A percentile compares a stretch with the other conserved stretches of the same genome.
Evolutionary conservation across 2,797 vertebrate genomes (phyloP).

Genomic region (Alcedo atthis): DNA sequence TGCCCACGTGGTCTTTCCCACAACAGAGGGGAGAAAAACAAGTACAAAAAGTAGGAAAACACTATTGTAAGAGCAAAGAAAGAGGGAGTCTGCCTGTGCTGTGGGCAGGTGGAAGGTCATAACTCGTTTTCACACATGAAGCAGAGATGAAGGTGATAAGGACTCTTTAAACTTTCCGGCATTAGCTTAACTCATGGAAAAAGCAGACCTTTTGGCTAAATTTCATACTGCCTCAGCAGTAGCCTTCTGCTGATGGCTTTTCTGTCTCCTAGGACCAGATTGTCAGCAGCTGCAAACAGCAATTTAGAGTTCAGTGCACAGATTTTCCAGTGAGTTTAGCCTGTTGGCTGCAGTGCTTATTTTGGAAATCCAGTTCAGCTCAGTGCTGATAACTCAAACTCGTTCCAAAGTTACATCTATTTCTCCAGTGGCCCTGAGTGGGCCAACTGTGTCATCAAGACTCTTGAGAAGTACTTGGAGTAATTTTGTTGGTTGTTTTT

Average conservation of each 20-base stretch:
- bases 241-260: conserved; percentile 42
- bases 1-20: conserved; percentile 56
- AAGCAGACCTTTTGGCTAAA: conserved; percentile 48
- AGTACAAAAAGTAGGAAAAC: conserved; percentile 56
- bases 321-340: conserved; percentile 13
- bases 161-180: conserved; percentile 47
- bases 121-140: conserved; percentile 58
- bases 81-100: conserved; percentile 34
- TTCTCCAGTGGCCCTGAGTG: not conserved
- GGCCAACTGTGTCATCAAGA: not conserved
- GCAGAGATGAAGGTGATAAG: conserved; percentile 52
- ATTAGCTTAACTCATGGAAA: conserved; percentile 49
- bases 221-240: not conserved
- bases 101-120: conserved; percentile 53
- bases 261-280: conserved; percentile 1
- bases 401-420: not conserved
- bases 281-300: conserved; percentile 15
- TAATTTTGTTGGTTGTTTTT: not conserved
- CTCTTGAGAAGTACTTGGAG: not conserved
- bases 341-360: conserved; percentile 5
- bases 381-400: not conserved
- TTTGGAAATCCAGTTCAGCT: conserved; percentile 27
- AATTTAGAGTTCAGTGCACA: not conserved
- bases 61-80: conserved; percentile 59
- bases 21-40: conserved; percentile 60